phyloP scores from a whole-genome alignment of 2,888 invertebrate genomes.

The Agrotis clavis region DNA sequence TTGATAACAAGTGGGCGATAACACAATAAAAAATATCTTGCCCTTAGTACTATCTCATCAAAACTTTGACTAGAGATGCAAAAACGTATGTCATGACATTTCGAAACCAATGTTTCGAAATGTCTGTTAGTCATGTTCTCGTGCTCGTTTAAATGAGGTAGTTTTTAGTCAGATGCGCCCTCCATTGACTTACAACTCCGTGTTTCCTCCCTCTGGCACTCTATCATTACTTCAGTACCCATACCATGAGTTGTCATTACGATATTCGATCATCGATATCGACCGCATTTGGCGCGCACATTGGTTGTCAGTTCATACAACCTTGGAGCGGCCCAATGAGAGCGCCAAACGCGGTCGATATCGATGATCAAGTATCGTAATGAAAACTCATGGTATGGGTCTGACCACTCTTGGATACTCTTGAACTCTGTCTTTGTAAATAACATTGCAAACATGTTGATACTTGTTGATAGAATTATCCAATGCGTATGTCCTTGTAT shows the following conservation, averaged over 20 bases:
- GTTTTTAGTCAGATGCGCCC: background rate
- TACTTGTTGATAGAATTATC: slow-evolving; percentile 74
- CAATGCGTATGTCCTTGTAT: slow-evolving; percentile 64
- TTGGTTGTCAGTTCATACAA: too few relatives aligned
- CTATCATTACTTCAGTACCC: slow-evolving; percentile 29
- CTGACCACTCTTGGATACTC: slow-evolving; percentile 59
- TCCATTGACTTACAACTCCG: slow-evolving; percentile 29
- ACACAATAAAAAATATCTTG: background rate
- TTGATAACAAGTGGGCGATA: background rate
- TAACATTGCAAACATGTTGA: slow-evolving; percentile 66
- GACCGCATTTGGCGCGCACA: too few relatives aligned
- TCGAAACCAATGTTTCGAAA: background rate
- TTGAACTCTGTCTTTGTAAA: slow-evolving; percentile 64
- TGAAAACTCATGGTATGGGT: too few relatives aligned
- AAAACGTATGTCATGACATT: too few relatives aligned
- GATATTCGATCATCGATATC: too few relatives aligned
- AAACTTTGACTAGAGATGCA: too few relatives aligned
- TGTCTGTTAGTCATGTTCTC: background rate
- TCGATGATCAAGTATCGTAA: too few relatives aligned
- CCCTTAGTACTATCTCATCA: background rate
- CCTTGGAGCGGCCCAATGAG: too few relatives aligned
- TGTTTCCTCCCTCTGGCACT: slow-evolving; percentile 48
- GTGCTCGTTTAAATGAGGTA: background rate
- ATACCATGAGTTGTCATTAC: too few relatives aligned
- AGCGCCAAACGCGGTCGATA: too few relatives aligned